Evolutionary conservation across 2,888 invertebrate genomes (phyloP), one percentile per base, ranked within the genome.

Genomic region (Rhodophaea formosa): DNA sequence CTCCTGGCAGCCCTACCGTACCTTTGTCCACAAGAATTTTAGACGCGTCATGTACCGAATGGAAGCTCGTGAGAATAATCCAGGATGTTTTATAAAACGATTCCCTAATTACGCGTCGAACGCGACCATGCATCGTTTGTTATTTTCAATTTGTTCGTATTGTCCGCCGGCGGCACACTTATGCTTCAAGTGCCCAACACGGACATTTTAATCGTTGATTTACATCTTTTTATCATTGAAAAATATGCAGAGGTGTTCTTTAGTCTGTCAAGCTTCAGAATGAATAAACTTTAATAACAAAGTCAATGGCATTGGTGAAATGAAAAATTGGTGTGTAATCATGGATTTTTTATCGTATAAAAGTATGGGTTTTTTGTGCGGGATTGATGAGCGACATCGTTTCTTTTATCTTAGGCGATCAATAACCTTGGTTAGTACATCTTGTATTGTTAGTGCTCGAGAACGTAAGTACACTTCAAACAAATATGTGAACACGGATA

Each of bases 21-120:
- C 79, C 75, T 85, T 88, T 87, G 85, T 88, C 80, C 80, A 64
- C 68, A 72, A 74, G 81, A 82, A 86, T 86, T 88, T 87, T 82
- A 74, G 77, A 79, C 79, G 67, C 80, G 88, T 89, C 90, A 90
- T 80, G 80, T 77, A 78, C 77, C 74, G 65, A 82, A 81, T 86
- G 75, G 79, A 79, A 82, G 74, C 77, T 73, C 77, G 79, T 79
- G 82, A 82, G 84, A 86, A 82, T 82, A 77, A 74, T 70, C 64
- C 67, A 70, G 72, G 67, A 78, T 78, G 77, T 82, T 78, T 74
- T 75, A 76, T 75, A 71, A 80, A 78, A 80, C 74, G 69, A 73
- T 76, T 71, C 64, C 71, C 76, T 83, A 81, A 84, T 87, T 82
- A 80, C 77, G 70, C 73, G 67, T 67, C 67, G 69, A 61, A 42